phyloP scores from a whole-genome alignment of 2,888 invertebrate genomes.

The Brachylomia viminalis region DNA sequence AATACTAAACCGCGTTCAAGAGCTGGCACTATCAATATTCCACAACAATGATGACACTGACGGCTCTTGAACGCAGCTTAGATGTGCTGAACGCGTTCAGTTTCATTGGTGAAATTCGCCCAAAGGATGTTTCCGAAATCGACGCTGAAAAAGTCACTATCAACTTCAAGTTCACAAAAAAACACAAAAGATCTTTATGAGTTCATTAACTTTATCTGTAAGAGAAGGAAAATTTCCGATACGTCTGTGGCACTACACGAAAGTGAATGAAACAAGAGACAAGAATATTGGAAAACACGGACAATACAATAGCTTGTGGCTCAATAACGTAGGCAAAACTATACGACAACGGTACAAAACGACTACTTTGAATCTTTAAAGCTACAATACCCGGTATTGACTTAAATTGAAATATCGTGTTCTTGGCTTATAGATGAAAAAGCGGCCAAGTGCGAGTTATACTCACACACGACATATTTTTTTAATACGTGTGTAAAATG shows the following conservation, averaged over 20 bases:
- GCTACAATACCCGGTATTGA: constrained; percentile 17
- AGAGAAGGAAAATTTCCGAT: constrained; percentile 16
- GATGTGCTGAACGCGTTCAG: background rate
- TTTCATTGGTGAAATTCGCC: background rate
- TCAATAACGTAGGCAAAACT: constrained; percentile 16
- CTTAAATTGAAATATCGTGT: constrained; percentile 33
- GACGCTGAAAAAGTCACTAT: background rate
- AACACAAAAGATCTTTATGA: background rate
- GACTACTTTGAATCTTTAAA: constrained; percentile 24
- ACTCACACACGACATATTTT: background rate
- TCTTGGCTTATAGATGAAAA: background rate
- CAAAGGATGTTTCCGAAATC: background rate
- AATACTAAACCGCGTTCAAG: background rate
- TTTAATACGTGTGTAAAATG: background rate
- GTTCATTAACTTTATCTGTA: background rate
- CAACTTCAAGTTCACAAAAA: background rate
- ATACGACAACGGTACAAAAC: constrained; percentile 14
- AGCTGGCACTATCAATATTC: background rate
- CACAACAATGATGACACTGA: background rate
- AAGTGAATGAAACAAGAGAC: constrained; percentile 14
- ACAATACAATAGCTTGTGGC: constrained; percentile 27
- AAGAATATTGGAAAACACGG: constrained; percentile 45
- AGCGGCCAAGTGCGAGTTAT: background rate
- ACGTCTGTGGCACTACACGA: background rate
- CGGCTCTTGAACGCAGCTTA: background rate